Conservation (phyloP, 30 jellyfish, hydroid and myxozoan genomes). For the Hydractinia symbiolongicarpus region DNA sequence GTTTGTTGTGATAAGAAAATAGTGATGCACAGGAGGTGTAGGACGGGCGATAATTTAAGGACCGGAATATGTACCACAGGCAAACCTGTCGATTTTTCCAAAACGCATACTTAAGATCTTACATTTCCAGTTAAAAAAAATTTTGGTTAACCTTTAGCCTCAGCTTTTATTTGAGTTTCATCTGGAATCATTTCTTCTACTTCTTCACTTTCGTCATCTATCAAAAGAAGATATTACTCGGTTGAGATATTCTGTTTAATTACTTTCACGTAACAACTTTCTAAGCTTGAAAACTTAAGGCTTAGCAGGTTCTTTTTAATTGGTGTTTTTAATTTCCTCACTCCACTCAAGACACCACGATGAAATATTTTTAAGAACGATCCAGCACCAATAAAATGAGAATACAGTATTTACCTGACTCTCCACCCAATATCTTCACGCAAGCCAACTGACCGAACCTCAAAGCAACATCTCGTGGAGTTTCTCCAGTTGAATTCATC, state of each 20-base stretch:
- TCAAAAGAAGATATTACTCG: not conserved
- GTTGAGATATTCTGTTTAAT: not conserved
- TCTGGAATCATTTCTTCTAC: constrained; percentile 61
- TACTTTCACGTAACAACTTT: too few relatives aligned
- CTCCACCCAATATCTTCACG: constrained; percentile 76
- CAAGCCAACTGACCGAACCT: constrained; percentile 85
- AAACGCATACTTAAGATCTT: too few relatives aligned
- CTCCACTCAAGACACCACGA: not conserved
- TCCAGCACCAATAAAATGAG: not conserved
- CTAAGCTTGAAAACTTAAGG: too few relatives aligned
- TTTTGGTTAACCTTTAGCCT: constrained; percentile 49
- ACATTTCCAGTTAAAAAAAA: not conserved
- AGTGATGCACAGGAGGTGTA: too few relatives aligned
- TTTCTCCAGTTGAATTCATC: constrained; percentile 77
- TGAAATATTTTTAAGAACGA: not conserved
- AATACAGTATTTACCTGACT: constrained; percentile 34
- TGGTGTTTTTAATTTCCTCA: too few relatives aligned
- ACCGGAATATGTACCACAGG: too few relatives aligned
- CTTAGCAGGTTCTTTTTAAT: too few relatives aligned
- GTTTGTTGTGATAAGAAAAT: too few relatives aligned
- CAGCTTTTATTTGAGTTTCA: constrained; percentile 46
- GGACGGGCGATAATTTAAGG: too few relatives aligned
- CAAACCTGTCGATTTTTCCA: too few relatives aligned
- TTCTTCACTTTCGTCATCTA: constrained; percentile 49
- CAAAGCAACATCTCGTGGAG: constrained; percentile 83